These are phyloP conservation scores for Anagyrus pseudococci DNA, from an alignment of 2,888 invertebrate genomes.

Conservation along the genomic window DNA sequence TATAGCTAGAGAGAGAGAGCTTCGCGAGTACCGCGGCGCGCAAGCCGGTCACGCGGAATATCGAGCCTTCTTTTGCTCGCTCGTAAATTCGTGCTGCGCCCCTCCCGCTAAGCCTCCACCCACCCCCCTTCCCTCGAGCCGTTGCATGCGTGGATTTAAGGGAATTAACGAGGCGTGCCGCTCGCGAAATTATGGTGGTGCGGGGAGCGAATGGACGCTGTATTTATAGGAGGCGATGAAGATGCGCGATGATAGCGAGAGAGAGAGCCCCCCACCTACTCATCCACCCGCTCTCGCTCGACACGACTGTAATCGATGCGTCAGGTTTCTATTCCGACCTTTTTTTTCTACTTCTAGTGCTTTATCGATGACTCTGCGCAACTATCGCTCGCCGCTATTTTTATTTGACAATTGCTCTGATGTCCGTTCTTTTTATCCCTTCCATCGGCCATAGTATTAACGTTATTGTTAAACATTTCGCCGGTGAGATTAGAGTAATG, in stretches of 20 bases:
- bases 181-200: constrained; percentile 18
- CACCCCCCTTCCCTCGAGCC: no score
- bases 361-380: not conserved
- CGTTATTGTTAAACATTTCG: no score
- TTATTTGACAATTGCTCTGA: no score
- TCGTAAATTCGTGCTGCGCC: constrained; percentile 22
- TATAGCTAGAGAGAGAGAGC: no score
- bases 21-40: no score
- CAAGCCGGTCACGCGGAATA: constrained; percentile 24
- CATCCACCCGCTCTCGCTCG: not conserved
- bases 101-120: not conserved
- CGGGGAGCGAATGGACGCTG: not conserved
- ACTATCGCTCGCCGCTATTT: no score
- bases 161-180: constrained; percentile 31
- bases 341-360: not conserved
- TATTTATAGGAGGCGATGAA: constrained; percentile 20
- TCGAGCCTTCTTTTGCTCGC: constrained; percentile 24
- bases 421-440: no score
- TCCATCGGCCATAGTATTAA: no score
- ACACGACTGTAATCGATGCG: constrained; percentile 7
- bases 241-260: not conserved
- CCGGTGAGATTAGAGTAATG: no score
- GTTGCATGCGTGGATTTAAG: constrained; percentile 15
- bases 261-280: not conserved
- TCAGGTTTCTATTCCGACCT: not conserved